phyloP scores from a whole-genome alignment of 1,140 invertebrate genomes.

The Globodera rostochiensis region DNA sequence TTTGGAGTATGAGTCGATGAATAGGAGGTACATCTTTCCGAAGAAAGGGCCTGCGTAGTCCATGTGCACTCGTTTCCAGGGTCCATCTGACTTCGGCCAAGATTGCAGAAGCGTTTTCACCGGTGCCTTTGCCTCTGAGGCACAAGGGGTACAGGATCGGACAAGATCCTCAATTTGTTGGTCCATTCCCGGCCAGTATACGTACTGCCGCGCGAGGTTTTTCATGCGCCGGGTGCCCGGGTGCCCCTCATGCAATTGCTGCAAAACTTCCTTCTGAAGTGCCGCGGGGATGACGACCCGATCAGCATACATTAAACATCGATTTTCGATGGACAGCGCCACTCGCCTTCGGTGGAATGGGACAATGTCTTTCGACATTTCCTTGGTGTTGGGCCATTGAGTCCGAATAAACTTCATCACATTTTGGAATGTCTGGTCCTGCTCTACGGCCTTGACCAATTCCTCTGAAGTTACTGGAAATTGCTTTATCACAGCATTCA shows the following conservation, averaged over 20 bases:
- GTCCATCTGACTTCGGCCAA: neutral
- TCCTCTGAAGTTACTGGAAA: no score
- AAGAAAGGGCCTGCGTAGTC: conserved; percentile 67
- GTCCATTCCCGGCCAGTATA: conserved; percentile 19
- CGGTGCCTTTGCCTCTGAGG: conserved; percentile 4
- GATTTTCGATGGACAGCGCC: neutral
- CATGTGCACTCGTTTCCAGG: conserved; percentile 56
- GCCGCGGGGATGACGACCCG: neutral
- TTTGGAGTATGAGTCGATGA: neutral
- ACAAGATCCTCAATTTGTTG: conserved; percentile 10
- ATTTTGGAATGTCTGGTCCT: no score
- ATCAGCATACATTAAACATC: neutral
- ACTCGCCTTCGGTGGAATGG: neutral
- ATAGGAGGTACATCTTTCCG: conserved; percentile 69
- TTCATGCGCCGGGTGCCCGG: conserved; percentile 20
- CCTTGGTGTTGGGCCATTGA: neutral
- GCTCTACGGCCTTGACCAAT: no score
- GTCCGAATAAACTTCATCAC: no score
- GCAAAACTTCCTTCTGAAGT: neutral
- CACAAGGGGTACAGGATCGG: neutral
- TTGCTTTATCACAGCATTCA: no score
- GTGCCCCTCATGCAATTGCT: neutral
- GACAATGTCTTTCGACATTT: neutral
- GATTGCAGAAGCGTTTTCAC: neutral
- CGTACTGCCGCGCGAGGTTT: neutral